These are phyloP conservation scores for Rhinoraja longicauda DNA, from an alignment of 2,797 vertebrate genomes.

Conservation along the genomic window DNA sequence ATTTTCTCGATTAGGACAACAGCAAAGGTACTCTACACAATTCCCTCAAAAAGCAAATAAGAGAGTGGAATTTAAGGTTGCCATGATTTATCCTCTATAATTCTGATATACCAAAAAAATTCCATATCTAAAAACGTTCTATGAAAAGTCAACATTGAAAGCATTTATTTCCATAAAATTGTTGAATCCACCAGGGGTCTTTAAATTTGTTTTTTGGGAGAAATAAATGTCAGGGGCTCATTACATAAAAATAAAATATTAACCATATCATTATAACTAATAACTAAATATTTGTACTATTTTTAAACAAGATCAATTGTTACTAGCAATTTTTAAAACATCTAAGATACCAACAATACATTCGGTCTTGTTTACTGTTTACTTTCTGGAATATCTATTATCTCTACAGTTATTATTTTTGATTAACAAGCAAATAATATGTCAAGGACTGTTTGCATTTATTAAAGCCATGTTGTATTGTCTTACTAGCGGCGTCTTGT, in stretches of 20 bases:
- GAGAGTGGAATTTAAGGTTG: no score
- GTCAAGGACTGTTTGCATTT: neutral
- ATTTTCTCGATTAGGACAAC: no score
- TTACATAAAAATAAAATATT: neutral
- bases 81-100: no score
- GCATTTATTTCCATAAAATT: neutral
- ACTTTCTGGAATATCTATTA: neutral
- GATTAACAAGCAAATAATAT: neutral
- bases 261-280: neutral
- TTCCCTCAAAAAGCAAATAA: no score
- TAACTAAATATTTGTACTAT: neutral
- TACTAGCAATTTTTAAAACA: neutral
- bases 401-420: neutral
- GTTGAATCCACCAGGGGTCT: neutral
- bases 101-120: neutral
- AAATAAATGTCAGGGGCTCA: neutral
- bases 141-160: neutral
- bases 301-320: neutral
- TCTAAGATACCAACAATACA: neutral
- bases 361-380: neutral
- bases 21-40: no score
- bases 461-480: neutral
- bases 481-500: conserved; percentile 75
- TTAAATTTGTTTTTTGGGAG: neutral
- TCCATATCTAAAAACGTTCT: neutral